Percentiles rank a stretch among this genome's conserved stretches.
phyloP scores from a whole-genome alignment of 2,797 vertebrate genomes.

The Sebastes vulpes region DNA sequence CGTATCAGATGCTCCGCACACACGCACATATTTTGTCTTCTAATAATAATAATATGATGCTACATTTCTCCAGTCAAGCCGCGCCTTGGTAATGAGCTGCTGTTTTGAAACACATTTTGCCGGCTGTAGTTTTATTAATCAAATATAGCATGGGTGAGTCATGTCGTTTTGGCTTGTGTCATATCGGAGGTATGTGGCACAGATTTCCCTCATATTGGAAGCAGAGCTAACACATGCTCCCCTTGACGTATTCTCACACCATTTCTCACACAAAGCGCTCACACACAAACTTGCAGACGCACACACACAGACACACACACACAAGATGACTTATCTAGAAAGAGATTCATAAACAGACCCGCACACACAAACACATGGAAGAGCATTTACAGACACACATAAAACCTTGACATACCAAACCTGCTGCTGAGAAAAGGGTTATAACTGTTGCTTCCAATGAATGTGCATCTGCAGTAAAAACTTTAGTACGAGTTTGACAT shows the following conservation, averaged over 20 bases:
- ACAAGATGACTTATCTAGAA: conserved; percentile 44
- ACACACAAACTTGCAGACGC: conserved; percentile 30
- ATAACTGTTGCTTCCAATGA: neutral
- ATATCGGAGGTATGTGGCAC: conserved; percentile 77
- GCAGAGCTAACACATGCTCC: conserved; percentile 83
- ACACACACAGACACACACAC: neutral
- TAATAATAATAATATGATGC: conserved; percentile 8
- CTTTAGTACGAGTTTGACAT: neutral
- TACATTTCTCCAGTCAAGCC: conserved; percentile 6
- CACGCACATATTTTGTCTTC: neutral
- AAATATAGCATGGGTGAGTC: conserved; percentile 75
- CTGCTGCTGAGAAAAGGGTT: neutral
- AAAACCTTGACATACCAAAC: neutral
- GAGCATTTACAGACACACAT: conserved; percentile 1
- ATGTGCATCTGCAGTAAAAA: neutral
- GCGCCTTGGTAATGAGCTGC: conserved; percentile 17
- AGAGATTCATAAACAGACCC: conserved; percentile 44
- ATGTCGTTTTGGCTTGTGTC: conserved; percentile 72
- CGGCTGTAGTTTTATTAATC: conserved; percentile 70
- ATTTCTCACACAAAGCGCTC: conserved; percentile 66
- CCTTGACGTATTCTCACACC: conserved; percentile 77
- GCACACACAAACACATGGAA: neutral
- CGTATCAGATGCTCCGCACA: conserved; percentile 1
- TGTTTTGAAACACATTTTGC: conserved; percentile 52
- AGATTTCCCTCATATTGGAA: conserved; percentile 83